Percentiles rank a stretch among this genome's conserved stretches.
Conservation (phyloP, 2,113 vertebrate species). For the Neoarius graeffei region DNA sequence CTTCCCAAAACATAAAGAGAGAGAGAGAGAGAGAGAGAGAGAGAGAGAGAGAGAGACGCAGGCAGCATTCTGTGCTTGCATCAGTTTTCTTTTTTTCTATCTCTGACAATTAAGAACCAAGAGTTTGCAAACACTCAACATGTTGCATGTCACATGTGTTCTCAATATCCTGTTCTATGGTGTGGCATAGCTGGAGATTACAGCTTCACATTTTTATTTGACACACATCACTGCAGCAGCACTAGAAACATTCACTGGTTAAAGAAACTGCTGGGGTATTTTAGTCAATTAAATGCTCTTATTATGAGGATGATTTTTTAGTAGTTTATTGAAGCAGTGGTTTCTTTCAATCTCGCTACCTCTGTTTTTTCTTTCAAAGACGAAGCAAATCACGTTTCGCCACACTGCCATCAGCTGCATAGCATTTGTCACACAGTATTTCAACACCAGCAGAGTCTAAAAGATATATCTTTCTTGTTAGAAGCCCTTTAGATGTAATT, state of each 20-base stretch:
- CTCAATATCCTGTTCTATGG: neutral
- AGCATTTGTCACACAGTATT: neutral
- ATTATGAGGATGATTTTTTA: neutral
- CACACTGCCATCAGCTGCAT: neutral
- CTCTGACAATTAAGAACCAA: neutral
- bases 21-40: neutral
- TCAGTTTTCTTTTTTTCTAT: neutral
- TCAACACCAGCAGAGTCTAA: neutral
- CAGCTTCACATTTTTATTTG: neutral
- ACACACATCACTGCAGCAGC: neutral
- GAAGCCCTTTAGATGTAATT: neutral
- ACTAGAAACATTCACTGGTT: neutral
- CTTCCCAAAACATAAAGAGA: constrained; percentile 2
- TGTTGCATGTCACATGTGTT: neutral
- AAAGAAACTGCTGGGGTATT: neutral
- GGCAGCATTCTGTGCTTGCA: constrained; percentile 3
- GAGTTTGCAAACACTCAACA: neutral
- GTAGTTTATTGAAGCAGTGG: neutral
- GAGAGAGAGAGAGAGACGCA: neutral
- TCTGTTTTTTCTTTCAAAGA: neutral
- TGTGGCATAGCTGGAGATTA: neutral
- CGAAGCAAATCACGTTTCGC: neutral
- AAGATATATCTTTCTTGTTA: neutral
- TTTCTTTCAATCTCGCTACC: neutral
- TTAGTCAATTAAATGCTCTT: neutral